phyloP scores from a whole-genome alignment of 2,888 invertebrate genomes.

The Lysandra bellargus region DNA sequence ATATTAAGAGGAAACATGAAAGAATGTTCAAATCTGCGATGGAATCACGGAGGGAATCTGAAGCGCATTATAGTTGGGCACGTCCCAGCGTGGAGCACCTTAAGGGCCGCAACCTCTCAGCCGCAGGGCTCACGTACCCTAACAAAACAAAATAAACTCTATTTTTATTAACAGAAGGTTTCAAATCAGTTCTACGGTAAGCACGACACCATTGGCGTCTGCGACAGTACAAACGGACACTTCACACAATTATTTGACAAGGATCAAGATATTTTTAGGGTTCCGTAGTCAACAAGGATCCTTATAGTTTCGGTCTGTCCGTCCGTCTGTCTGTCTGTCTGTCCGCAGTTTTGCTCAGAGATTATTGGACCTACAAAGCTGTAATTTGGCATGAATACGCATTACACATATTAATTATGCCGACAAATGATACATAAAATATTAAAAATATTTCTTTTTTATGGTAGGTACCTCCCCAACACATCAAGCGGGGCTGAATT shows the following conservation, averaged over 20 bases:
- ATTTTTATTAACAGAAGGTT: not conserved
- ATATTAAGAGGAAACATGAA: constrained; percentile 5
- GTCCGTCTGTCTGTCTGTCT: too few relatives aligned
- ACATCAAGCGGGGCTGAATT: too few relatives aligned
- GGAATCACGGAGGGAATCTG: constrained; percentile 1
- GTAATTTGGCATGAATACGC: too few relatives aligned
- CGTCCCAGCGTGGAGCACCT: not conserved
- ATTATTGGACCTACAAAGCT: too few relatives aligned
- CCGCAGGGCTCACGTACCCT: not conserved
- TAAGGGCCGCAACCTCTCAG: not conserved
- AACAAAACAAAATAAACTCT: not conserved
- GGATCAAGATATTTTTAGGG: not conserved
- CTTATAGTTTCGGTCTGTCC: too few relatives aligned
- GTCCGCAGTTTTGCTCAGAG: too few relatives aligned
- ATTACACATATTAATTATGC: too few relatives aligned
- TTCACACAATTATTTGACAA: not conserved
- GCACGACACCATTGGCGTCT: not conserved
- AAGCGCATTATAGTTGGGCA: constrained; percentile 3
- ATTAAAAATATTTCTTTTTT: too few relatives aligned
- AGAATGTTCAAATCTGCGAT: not conserved
- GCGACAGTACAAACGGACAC: not conserved
- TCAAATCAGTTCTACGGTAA: not conserved
- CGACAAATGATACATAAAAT: too few relatives aligned
- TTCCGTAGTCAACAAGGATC: too few relatives aligned
- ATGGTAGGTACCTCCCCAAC: too few relatives aligned